These are phyloP conservation scores for Aphyosemion australe DNA, from an alignment of 2,113 vertebrate genomes.

Conservation along the genomic window DNA sequence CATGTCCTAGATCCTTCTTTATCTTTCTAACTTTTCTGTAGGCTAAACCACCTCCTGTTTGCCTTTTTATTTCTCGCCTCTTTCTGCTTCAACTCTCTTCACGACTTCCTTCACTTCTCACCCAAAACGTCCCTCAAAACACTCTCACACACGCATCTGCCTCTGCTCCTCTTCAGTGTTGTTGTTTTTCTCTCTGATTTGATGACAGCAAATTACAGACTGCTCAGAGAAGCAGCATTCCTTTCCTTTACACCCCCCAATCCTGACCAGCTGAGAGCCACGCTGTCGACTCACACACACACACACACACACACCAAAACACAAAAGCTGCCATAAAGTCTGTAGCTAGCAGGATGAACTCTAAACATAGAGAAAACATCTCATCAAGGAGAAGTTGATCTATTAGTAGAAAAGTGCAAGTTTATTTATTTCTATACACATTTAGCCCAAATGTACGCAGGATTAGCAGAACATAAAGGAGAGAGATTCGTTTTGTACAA, in stretches of 20 bases:
- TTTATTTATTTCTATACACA: too few relatives aligned
- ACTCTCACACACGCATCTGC: background rate
- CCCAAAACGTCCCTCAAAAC: conserved; percentile 20
- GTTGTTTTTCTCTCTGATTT: conserved; percentile 65
- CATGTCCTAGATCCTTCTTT: background rate
- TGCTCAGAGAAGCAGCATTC: conserved; percentile 68
- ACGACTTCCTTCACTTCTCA: conserved; percentile 34
- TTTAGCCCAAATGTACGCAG: too few relatives aligned
- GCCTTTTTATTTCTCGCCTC: background rate
- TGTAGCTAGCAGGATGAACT: too few relatives aligned
- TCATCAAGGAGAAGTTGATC: too few relatives aligned
- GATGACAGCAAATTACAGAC: conserved; percentile 79
- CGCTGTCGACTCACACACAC: conserved; percentile 31
- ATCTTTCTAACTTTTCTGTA: background rate
- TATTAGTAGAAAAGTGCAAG: too few relatives aligned
- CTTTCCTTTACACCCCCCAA: conserved; percentile 50
- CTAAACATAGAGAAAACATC: too few relatives aligned
- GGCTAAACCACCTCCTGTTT: background rate
- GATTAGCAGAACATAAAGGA: too few relatives aligned
- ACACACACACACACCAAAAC: conserved; percentile 11
- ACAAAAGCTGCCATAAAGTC: conserved; percentile 22
- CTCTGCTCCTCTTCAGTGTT: conserved; percentile 44
- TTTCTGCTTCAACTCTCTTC: conserved; percentile 14
- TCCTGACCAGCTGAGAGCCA: conserved; percentile 63
- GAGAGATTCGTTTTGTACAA: too few relatives aligned